Conservation (phyloP, 2,888 invertebrate species). For the Glyphotaelius pellucidus region DNA sequence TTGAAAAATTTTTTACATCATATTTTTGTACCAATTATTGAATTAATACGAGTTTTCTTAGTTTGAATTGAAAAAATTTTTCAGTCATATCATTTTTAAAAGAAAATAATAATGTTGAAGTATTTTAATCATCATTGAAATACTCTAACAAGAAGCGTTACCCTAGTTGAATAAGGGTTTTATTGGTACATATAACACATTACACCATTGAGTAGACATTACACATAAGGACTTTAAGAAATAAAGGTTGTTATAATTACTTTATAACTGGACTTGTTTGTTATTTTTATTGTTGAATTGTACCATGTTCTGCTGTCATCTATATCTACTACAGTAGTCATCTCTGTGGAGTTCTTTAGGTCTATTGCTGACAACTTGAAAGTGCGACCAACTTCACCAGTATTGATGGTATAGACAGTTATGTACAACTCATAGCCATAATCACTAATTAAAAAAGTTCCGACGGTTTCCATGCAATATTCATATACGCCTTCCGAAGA, state of each 20-base stretch:
- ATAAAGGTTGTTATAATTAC: neutral
- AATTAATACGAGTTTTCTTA: too few relatives aligned
- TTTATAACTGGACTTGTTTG: neutral
- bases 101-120: neutral
- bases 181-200: too few relatives aligned
- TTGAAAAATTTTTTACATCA: too few relatives aligned
- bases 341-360: neutral
- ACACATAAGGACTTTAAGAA: neutral
- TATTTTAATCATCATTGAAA: neutral
- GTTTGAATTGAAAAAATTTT: too few relatives aligned
- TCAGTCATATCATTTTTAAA: too few relatives aligned
- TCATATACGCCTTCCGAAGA: neutral
- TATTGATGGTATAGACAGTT: neutral
- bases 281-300: neutral
- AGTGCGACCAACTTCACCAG: neutral
- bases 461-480: conserved; percentile 3
- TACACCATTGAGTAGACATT: too few relatives aligned
- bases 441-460: neutral
- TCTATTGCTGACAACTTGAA: neutral
- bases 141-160: neutral
- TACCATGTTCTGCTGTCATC: neutral
- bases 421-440: neutral
- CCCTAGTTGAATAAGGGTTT: too few relatives aligned
- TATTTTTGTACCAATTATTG: too few relatives aligned
- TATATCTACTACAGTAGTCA: neutral